Percentiles rank a stretch among this genome's conserved stretches.
phyloP scores from a whole-genome alignment of 2,888 invertebrate species.

The Beris chalybata region DNA sequence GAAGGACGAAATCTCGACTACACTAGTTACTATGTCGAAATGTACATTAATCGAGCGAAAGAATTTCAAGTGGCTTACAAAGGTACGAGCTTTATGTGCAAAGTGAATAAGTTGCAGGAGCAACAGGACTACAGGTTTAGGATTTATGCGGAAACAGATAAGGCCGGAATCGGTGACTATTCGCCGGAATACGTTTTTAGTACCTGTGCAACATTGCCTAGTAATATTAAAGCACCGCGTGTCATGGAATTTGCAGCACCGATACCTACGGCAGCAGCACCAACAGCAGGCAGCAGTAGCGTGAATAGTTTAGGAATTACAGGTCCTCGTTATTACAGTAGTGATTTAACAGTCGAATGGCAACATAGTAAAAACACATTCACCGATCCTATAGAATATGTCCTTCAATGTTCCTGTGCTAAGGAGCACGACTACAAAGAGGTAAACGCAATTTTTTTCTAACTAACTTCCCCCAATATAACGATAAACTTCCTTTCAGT shows the following conservation, averaged over 20 bases:
- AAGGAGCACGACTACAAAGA: slow-evolving; percentile 66
- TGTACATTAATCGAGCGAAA: slow-evolving; percentile 68
- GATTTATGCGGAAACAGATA: slow-evolving; percentile 80
- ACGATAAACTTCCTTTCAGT: slow-evolving; percentile 54
- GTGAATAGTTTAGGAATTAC: background rate
- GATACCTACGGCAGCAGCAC: slow-evolving; percentile 40
- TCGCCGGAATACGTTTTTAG: slow-evolving; percentile 69
- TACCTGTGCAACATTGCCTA: slow-evolving; percentile 80
- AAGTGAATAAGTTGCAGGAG: slow-evolving; percentile 81
- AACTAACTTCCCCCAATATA: too few species aligned
- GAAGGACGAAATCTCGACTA: slow-evolving; percentile 72
- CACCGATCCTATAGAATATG: slow-evolving; percentile 71
- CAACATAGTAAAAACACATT: slow-evolving; percentile 62
- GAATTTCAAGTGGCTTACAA: slow-evolving; percentile 76
- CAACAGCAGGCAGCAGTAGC: slow-evolving; percentile 28
- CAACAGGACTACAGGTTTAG: slow-evolving; percentile 80
- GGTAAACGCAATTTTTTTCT: slow-evolving; percentile 55
- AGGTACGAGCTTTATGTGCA: slow-evolving; percentile 74
- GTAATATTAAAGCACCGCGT: slow-evolving; percentile 73
- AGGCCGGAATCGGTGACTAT: slow-evolving; percentile 79
- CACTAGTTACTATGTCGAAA: slow-evolving; percentile 79
- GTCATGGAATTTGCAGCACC: slow-evolving; percentile 55
- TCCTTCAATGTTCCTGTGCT: slow-evolving; percentile 68
- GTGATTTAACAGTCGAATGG: slow-evolving; percentile 64
- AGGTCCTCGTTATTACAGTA: background rate